phyloP scores from a whole-genome alignment of 2,797 vertebrate species.

The Potorous gilbertii region DNA sequence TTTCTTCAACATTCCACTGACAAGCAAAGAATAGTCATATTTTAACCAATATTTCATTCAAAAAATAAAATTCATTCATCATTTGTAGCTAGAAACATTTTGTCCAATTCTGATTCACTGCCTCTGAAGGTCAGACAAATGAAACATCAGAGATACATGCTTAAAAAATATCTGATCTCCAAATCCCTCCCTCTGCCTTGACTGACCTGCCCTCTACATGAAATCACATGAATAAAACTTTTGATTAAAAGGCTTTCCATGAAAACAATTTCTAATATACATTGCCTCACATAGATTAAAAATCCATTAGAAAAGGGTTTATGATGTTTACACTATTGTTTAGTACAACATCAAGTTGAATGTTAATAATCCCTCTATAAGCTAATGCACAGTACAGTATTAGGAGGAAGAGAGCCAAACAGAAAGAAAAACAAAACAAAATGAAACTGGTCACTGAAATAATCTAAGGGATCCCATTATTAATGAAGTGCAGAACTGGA shows the following conservation, averaged over 20 bases:
- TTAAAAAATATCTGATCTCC: conserved; percentile 37
- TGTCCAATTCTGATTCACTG: conserved; percentile 1
- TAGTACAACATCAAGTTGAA: background rate
- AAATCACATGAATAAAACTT: background rate
- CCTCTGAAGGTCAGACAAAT: conserved; percentile 5
- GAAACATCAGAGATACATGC: background rate
- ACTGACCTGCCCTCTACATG: background rate
- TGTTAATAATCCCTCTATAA: background rate
- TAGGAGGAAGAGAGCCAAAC: background rate
- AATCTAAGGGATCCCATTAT: background rate
- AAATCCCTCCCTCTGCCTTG: background rate
- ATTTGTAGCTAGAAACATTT: conserved; percentile 1
- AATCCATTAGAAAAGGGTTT: conserved; percentile 26
- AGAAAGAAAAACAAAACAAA: background rate
- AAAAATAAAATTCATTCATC: conserved; percentile 33
- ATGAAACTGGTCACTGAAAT: background rate
- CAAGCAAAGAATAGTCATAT: background rate
- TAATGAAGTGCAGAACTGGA: background rate
- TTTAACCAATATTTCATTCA: conserved; percentile 21
- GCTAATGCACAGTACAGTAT: background rate
- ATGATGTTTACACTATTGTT: background rate
- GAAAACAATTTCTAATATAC: background rate
- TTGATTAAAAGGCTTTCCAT: conserved; percentile 22
- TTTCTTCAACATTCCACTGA: conserved; percentile 21
- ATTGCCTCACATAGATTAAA: conserved; percentile 10